A percentile compares a stretch with the other conserved stretches of the same genome.
Conservation (phyloP, 2,797 vertebrate species). For the Anabacerthia variegaticeps region DNA sequence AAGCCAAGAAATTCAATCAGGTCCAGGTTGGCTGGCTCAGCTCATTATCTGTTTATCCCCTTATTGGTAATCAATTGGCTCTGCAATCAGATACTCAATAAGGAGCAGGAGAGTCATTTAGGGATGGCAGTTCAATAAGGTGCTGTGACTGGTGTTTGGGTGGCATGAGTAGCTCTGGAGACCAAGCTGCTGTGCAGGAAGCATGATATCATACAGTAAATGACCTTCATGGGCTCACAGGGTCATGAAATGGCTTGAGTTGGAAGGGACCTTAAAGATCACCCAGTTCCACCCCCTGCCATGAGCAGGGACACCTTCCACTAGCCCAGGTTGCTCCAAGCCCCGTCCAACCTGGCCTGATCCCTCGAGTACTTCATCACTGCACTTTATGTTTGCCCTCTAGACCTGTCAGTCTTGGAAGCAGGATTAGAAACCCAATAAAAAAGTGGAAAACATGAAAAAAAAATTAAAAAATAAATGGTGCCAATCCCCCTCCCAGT, state of each 20-base stretch:
- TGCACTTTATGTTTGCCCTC: background rate
- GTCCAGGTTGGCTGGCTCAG: background rate
- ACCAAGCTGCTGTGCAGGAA: background rate
- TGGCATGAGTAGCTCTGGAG: background rate
- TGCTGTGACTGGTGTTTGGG: fast-evolving
- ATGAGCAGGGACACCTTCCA: background rate
- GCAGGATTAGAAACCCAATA: background rate
- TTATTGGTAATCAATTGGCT: background rate
- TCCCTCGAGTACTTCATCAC: background rate
- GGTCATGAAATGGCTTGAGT: background rate
- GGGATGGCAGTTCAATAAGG: background rate
- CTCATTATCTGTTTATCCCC: background rate
- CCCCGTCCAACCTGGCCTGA: background rate
- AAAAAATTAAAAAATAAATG: background rate
- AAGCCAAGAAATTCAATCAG: background rate
- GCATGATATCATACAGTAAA: fast-evolving
- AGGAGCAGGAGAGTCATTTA: background rate
- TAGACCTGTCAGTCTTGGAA: background rate
- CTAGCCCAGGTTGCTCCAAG: background rate
- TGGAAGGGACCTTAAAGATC: background rate
- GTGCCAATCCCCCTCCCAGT: fast-evolving
- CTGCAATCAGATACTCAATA: background rate
- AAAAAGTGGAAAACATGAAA: background rate
- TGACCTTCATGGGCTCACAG: background rate
- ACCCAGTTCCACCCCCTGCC: background rate